Conservation (phyloP, 2,797 vertebrate species). For the Poecile montanus region DNA sequence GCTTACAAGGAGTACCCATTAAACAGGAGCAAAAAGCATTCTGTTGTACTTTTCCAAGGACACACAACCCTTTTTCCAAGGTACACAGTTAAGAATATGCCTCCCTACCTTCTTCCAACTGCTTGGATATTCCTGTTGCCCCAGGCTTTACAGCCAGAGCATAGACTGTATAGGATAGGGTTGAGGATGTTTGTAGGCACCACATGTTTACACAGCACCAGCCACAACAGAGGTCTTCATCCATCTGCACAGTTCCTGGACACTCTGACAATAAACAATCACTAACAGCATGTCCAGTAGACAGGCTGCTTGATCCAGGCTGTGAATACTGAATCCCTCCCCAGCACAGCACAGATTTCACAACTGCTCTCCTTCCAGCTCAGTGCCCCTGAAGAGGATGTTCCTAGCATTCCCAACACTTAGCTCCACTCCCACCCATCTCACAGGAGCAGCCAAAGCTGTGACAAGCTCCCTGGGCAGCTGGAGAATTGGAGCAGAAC, state of each 20-base stretch:
- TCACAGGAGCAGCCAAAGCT: not conserved
- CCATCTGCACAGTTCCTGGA: not conserved
- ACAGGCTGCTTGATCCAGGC: not conserved
- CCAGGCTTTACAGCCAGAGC: not conserved
- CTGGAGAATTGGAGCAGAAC: not conserved
- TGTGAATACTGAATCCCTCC: fast-evolving
- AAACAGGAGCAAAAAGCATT: not conserved
- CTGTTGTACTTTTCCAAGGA: not conserved
- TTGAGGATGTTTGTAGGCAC: not conserved
- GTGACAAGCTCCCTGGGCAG: not conserved
- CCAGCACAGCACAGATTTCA: not conserved
- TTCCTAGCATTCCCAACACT: not conserved
- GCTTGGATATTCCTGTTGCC: not conserved
- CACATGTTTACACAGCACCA: not conserved
- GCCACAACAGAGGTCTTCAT: not conserved
- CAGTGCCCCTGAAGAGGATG: not conserved
- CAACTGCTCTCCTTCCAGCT: not conserved
- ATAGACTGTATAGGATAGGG: not conserved
- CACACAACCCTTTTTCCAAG: not conserved
- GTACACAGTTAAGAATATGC: not conserved
- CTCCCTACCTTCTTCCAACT: not conserved
- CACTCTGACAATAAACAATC: not conserved
- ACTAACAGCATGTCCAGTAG: not conserved
- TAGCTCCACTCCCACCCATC: not conserved
- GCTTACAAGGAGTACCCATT: not conserved